Percentiles rank a stretch among this genome's conserved stretches.
Evolutionary conservation across 2,797 vertebrate species (phyloP).

Genomic region (Tokudaia tokunoshimensis): DNA sequence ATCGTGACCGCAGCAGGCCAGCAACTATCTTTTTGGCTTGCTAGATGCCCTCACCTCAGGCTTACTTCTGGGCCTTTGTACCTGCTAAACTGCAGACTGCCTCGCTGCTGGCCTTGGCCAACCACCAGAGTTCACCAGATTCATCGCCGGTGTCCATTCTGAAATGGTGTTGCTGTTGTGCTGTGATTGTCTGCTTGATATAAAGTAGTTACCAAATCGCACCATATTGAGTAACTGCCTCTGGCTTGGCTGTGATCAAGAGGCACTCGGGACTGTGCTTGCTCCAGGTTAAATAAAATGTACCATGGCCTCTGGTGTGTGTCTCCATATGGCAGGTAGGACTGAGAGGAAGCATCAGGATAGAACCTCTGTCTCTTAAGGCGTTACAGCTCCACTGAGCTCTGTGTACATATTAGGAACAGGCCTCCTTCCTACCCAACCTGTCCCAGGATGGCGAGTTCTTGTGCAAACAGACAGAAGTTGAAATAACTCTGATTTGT

Average conservation of each 20-base stretch:
- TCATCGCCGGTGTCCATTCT: neutral
- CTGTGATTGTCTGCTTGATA: neutral
- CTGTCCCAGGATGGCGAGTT: neutral
- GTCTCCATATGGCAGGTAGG: neutral
- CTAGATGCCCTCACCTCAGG: fast-evolving
- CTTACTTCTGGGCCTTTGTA: fast-evolving
- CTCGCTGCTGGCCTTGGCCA: fast-evolving
- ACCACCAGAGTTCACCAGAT: fast-evolving
- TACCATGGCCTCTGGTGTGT: fast-evolving
- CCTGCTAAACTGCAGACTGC: neutral
- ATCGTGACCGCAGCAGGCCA: neutral
- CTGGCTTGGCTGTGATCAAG: neutral
- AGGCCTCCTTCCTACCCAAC: neutral
- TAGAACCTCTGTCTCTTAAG: neutral
- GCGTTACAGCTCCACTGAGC: neutral
- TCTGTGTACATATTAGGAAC: fast-evolving
- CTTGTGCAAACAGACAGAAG: neutral
- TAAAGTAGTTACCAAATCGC: fast-evolving
- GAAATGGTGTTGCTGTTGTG: neutral
- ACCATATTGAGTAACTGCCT: fast-evolving
- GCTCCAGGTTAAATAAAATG: neutral
- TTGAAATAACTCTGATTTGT: neutral
- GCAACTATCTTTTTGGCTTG: fast-evolving
- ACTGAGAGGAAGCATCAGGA: neutral
- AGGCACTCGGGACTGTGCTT: neutral